A percentile compares a stretch with the other conserved stretches of the same genome.
Evolutionary conservation across 2,888 invertebrate species (phyloP).

Genomic region (Carpatolechia fugitivella): DNA sequence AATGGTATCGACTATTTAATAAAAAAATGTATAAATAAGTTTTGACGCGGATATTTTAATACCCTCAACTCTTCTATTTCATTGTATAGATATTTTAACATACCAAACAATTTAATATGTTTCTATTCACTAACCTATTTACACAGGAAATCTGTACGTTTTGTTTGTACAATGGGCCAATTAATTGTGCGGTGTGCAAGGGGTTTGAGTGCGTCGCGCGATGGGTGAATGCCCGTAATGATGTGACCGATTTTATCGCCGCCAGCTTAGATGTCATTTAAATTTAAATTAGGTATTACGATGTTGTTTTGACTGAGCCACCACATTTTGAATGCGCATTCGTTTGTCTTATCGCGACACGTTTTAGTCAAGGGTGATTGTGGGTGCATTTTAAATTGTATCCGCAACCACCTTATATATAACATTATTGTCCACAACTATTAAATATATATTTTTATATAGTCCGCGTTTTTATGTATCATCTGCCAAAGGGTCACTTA

Average conservation of each 20-base stretch:
- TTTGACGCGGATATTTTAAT: no score
- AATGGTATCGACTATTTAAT: no score
- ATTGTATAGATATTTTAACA: no score
- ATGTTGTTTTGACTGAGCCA: slow-evolving; percentile 45
- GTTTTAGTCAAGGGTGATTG: slow-evolving; percentile 25
- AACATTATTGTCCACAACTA: not conserved
- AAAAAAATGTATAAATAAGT: no score
- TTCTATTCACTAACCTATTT: no score
- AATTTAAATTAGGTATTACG: slow-evolving; percentile 77
- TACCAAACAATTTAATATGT: no score
- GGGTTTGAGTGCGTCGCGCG: slow-evolving; percentile 5
- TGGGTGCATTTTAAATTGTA: slow-evolving; percentile 46
- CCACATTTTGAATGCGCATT: slow-evolving; percentile 31
- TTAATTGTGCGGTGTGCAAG: slow-evolving; percentile 9
- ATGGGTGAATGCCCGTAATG: slow-evolving; percentile 32
- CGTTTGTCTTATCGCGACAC: slow-evolving; percentile 43
- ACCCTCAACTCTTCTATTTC: no score
- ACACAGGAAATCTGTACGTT: no score
- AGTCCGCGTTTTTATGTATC: not conserved
- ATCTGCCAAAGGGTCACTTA: not conserved
- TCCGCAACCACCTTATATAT: not conserved
- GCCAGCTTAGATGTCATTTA: slow-evolving; percentile 70
- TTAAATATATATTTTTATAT: not conserved
- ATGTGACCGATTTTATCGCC: slow-evolving; percentile 51
- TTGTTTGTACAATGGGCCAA: not conserved